phyloP scores from a whole-genome alignment of 1,140 invertebrate species.

The Venustaconcha ellipsiformis region DNA sequence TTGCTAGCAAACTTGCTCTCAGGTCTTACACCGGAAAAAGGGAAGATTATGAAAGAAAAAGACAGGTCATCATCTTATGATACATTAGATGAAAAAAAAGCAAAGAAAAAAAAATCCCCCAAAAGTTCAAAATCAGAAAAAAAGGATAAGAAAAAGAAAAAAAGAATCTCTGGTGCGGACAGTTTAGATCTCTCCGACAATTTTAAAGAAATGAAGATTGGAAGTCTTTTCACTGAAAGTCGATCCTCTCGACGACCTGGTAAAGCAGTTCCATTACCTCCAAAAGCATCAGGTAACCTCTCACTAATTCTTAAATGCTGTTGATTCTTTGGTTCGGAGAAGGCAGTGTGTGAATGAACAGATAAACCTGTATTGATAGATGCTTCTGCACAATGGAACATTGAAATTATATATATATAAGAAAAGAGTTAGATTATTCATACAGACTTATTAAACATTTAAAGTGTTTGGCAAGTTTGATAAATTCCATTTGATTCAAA shows the following conservation, averaged over 20 bases:
- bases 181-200: slow-evolving; percentile 37
- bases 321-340: too few relatives aligned
- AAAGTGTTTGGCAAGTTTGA: too few relatives aligned
- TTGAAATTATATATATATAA: too few relatives aligned
- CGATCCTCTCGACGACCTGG: slow-evolving; percentile 12
- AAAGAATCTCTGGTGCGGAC: slow-evolving; percentile 24
- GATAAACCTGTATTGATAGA: too few relatives aligned
- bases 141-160: slow-evolving; percentile 70
- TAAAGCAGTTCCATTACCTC: slow-evolving; percentile 36
- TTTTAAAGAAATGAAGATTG: slow-evolving; percentile 48
- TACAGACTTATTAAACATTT: too few relatives aligned
- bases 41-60: slow-evolving; percentile 35
- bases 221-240: slow-evolving; percentile 39
- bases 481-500: too few relatives aligned
- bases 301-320: too few relatives aligned
- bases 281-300: slow-evolving; percentile 57
- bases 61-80: slow-evolving; percentile 43
- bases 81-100: slow-evolving; percentile 40
- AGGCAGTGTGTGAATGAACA: too few relatives aligned
- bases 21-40: slow-evolving; percentile 43
- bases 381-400: too few relatives aligned
- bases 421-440: too few relatives aligned
- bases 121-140: slow-evolving; percentile 76
- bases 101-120: slow-evolving; percentile 41
- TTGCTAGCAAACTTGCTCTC: slow-evolving; percentile 56